Conservation (phyloP, 23 tunicate genomes). For the Botrylloides violaceus region DNA sequence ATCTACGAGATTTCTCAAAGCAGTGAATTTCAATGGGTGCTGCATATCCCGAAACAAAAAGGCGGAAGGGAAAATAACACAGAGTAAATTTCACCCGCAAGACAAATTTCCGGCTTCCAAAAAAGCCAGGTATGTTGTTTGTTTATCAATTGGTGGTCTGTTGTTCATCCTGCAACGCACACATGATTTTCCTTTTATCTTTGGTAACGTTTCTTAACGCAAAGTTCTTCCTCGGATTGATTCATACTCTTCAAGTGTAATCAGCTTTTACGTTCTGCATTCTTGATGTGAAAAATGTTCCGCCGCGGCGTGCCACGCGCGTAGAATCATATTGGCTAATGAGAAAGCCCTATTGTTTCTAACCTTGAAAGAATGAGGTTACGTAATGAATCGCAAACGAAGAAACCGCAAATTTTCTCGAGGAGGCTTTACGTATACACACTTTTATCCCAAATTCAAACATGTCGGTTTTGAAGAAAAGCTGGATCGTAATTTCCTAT, state of each 20-base stretch:
- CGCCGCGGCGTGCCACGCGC: conserved; percentile 1
- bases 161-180: neutral
- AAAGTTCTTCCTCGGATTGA: neutral
- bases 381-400: neutral
- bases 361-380: neutral
- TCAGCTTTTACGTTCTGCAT: neutral
- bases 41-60: too few relatives aligned
- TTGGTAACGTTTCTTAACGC: neutral
- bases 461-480: too few relatives aligned
- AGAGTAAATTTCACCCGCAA: neutral
- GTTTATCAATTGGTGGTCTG: neutral
- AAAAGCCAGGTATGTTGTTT: neutral
- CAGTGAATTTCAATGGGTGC: too few relatives aligned
- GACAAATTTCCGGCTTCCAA: neutral
- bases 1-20: too few relatives aligned
- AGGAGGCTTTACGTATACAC: neutral
- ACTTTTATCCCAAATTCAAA: neutral
- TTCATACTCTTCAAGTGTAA: neutral
- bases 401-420: neutral
- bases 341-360: neutral
- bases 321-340: neutral
- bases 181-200: neutral
- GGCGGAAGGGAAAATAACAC: too few relatives aligned
- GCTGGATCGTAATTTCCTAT: too few relatives aligned
- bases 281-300: neutral